A percentile compares a stretch with the other conserved stretches of the same genome.
phyloP scores from a whole-genome alignment of 2,113 vertebrate genomes.

The Struthio camelus region DNA sequence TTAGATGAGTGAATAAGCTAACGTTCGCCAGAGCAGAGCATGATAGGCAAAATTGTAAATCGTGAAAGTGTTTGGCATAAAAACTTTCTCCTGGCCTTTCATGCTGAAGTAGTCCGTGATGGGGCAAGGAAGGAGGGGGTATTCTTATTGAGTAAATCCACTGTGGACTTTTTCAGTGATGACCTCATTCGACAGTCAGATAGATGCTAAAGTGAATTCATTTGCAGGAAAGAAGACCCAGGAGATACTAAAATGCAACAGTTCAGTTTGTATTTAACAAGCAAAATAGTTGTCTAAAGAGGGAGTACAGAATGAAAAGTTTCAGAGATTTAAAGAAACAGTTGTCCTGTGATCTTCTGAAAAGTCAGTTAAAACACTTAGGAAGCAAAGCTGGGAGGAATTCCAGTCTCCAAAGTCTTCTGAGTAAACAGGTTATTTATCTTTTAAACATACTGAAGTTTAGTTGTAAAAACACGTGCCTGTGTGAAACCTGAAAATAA shows the following conservation, averaged over 20 bases:
- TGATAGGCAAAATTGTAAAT: not conserved
- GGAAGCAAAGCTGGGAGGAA: not conserved
- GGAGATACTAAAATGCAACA: not conserved
- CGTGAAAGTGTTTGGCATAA: not conserved
- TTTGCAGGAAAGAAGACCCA: not conserved
- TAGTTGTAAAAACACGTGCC: not conserved
- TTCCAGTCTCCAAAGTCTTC: not conserved
- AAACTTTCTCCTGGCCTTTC: not conserved
- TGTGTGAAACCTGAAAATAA: not conserved
- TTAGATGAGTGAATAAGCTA: not conserved
- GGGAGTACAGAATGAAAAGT: not conserved
- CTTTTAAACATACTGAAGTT: not conserved
- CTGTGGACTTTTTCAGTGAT: not conserved
- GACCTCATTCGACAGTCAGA: not conserved
- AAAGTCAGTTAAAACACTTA: not conserved
- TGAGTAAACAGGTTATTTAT: not conserved
- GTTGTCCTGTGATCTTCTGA: conserved; percentile 10
- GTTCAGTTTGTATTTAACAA: not conserved
- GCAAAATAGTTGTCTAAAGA: not conserved
- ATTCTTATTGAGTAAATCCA: not conserved
- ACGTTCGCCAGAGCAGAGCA: not conserved
- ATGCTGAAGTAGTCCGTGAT: not conserved
- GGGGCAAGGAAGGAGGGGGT: not conserved
- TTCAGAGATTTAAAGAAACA: not conserved
- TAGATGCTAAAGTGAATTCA: not conserved